Evolutionary conservation across 2,797 vertebrate species (phyloP).

Genomic region (Florisuga fusca): DNA sequence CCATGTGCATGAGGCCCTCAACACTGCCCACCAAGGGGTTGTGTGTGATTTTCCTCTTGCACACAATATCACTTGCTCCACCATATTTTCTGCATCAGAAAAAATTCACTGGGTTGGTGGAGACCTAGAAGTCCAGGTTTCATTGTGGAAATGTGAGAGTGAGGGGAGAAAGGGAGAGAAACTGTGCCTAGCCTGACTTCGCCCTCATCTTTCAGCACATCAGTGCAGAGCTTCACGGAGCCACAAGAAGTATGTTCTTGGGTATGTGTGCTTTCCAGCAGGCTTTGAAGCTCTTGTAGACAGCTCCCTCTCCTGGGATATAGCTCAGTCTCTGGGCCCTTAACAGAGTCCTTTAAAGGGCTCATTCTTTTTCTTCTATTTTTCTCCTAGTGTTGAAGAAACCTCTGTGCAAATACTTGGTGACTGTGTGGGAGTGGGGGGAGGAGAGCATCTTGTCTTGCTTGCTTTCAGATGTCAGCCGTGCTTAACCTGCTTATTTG

Average conservation of each 20-base stretch:
- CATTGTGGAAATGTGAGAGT: background rate
- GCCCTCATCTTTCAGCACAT: background rate
- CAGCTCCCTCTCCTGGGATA: constrained; percentile 18
- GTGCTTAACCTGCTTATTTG: background rate
- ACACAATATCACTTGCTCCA: background rate
- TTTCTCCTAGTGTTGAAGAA: background rate
- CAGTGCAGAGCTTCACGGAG: background rate
- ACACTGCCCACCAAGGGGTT: background rate
- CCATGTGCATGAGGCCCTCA: background rate
- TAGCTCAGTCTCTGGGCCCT: background rate
- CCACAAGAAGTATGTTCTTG: background rate
- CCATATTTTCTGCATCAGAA: background rate
- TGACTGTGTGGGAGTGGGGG: background rate
- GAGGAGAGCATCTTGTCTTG: background rate
- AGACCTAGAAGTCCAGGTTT: background rate
- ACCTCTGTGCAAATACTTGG: background rate
- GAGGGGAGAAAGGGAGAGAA: background rate
- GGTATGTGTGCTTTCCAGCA: background rate
- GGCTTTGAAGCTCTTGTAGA: background rate
- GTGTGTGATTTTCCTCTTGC: background rate
- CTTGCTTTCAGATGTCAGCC: background rate
- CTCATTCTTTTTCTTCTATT: background rate
- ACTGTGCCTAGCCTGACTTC: background rate
- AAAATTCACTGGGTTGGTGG: background rate
- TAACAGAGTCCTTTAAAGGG: constrained; percentile 17